Conservation (phyloP, 2,113 vertebrate genomes). For the Pyrgilauda ruficollis region DNA sequence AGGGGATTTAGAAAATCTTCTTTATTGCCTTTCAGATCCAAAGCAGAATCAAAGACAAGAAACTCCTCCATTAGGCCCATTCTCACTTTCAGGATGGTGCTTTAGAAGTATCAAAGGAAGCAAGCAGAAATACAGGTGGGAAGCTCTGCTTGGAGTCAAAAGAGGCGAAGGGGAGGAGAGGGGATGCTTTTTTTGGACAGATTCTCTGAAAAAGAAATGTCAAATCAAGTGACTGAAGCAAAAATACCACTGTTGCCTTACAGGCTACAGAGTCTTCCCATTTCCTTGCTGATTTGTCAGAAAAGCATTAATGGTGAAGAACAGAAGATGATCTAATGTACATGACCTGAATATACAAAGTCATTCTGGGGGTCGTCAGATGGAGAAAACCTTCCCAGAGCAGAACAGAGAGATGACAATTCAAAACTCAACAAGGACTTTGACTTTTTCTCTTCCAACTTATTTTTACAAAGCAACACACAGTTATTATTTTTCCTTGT, state of each 20-base stretch:
- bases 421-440: constrained; percentile 5
- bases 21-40: neutral
- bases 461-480: neutral
- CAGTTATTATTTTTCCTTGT: neutral
- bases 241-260: constrained; percentile 43
- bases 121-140: neutral
- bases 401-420: neutral
- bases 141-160: neutral
- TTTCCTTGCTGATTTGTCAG: neutral
- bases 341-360: neutral
- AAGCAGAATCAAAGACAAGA: neutral
- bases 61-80: neutral
- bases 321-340: neutral
- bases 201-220: constrained; percentile 1
- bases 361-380: neutral
- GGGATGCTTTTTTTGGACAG: neutral
- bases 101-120: neutral
- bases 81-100: neutral
- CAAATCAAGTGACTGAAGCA: constrained; percentile 48
- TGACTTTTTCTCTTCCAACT: neutral
- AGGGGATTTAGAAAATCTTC: neutral
- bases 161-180: neutral
- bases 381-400: neutral
- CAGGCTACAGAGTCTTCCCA: neutral
- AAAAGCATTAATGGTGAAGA: neutral